phyloP scores from a whole-genome alignment of 2,888 invertebrate species.

The Iphiclides podalirius region DNA sequence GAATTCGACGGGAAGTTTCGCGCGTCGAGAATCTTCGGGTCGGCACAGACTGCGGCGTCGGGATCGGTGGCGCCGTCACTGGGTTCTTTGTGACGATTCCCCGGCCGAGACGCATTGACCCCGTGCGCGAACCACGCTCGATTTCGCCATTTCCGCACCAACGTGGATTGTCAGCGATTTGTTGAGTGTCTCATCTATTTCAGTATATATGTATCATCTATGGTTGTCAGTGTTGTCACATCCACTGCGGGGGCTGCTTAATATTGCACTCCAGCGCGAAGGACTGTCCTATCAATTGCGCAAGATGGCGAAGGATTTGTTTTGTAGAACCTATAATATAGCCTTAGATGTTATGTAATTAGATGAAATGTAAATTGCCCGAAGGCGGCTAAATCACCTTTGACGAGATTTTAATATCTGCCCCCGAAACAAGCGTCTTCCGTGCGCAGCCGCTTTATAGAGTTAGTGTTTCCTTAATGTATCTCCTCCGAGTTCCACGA shows the following conservation, averaged over 20 bases:
- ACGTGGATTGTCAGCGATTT: too few relatives aligned
- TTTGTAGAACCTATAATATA: too few relatives aligned
- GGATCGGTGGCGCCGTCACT: neutral
- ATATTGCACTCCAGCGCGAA: too few relatives aligned
- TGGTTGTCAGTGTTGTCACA: too few relatives aligned
- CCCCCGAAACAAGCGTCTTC: neutral
- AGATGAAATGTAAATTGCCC: too few relatives aligned
- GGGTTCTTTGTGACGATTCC: slow-evolving; percentile 4
- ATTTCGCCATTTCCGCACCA: slow-evolving; percentile 50
- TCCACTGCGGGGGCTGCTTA: too few relatives aligned
- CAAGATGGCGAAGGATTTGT: too few relatives aligned
- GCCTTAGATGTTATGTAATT: too few relatives aligned
- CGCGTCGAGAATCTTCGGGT: slow-evolving; percentile 37
- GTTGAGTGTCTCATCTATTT: too few relatives aligned
- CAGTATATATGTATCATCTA: too few relatives aligned
- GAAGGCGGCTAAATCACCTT: neutral
- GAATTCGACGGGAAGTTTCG: slow-evolving; percentile 40
- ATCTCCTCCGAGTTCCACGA: neutral
- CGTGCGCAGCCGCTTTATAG: neutral
- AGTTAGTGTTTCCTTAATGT: neutral
- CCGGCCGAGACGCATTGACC: slow-evolving; percentile 1
- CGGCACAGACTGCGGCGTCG: slow-evolving; percentile 31
- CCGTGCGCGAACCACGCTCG: slow-evolving; percentile 25
- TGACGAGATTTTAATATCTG: neutral
- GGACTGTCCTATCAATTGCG: too few relatives aligned